Base-by-base conservation (phyloP, 2,888 invertebrate species). In the Plutella xylostella region DNA sequence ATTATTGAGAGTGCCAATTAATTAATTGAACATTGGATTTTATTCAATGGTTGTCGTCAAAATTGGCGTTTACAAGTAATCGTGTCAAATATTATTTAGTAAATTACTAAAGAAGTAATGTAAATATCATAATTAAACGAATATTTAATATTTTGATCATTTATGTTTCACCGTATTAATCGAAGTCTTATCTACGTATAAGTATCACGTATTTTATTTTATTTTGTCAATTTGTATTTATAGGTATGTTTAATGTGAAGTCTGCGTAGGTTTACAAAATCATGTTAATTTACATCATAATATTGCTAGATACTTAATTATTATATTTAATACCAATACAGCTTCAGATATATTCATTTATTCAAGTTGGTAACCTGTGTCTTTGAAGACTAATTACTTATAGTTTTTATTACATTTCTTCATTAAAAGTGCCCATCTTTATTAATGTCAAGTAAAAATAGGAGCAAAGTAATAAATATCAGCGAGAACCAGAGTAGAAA, bases 81-180 rank as follows among this genome's bases (percentile, higher is more conserved):
- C 62, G 68, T 73, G 72, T 65, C 71, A 69, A 69, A 59, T 63
- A 43, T 19, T 75, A 77, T 79, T 79, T 80, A 80, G 80, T 82
- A 78, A 75, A 79, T 80, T 79, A 80, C 76, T 80, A 42, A 42
- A 42, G 30, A 42, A 19, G 78, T 75, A 68, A 67, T 82, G 82
- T 80, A 79, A 75, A 79, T 79, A 79, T 61, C 57, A 63, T 56
- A 57, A n/a, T 60, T 67, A 62, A 61, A 58, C 55, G 61, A 56
- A 65, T 66, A 63, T 61, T 67, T 65, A 57, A 66, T 71, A 69
- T 63, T 68, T 73, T 68, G 55, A 69, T 66, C 55, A 60, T 65
- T 71, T 72, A 60, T 55, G 62, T 79, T n/a, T 72, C 63, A 70
- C 64, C 52, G 57, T 68, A 68, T 65, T 59, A 63, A 61, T 66